phyloP scores from a whole-genome alignment of 2,797 vertebrate genomes.

The Sardinella longiceps region DNA sequence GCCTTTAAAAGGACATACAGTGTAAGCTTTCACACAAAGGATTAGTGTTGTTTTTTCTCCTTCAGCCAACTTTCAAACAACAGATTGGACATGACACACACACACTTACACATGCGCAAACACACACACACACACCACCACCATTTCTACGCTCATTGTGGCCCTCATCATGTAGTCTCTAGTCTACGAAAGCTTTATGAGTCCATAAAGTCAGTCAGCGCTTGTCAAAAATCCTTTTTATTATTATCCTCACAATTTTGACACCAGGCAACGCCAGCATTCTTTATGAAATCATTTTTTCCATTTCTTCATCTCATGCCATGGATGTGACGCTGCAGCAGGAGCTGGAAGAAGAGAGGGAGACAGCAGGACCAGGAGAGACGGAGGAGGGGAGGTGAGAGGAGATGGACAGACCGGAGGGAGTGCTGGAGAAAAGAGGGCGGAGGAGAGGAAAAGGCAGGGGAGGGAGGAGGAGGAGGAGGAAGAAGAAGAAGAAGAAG shows the following conservation, averaged over 20 bases:
- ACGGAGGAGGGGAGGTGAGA: background rate
- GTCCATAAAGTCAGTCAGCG: slow-evolving; percentile 60
- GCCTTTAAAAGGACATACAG: background rate
- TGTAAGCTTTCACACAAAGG: background rate
- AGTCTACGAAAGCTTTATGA: slow-evolving; percentile 59
- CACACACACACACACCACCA: slow-evolving; percentile 45
- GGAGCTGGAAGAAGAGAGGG: background rate
- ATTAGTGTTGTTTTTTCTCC: background rate
- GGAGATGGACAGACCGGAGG: background rate
- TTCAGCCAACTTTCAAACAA: background rate
- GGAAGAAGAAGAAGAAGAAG: background rate
- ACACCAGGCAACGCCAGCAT: slow-evolving; percentile 60
- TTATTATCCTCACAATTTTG: slow-evolving; percentile 57
- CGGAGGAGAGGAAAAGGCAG: background rate
- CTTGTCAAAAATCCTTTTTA: slow-evolving; percentile 67
- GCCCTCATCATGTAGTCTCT: slow-evolving; percentile 31
- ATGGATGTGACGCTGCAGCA: slow-evolving; percentile 57
- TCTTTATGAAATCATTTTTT: slow-evolving; percentile 71
- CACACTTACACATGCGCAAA: slow-evolving; percentile 24
- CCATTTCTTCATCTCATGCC: slow-evolving; percentile 68
- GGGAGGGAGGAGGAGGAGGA: background rate
- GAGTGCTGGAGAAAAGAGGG: background rate
- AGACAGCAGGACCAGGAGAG: background rate
- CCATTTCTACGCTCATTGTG: background rate
- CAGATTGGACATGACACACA: background rate